phyloP scores from a whole-genome alignment of 2,113 vertebrate species.

The Psittacara wagleri region DNA sequence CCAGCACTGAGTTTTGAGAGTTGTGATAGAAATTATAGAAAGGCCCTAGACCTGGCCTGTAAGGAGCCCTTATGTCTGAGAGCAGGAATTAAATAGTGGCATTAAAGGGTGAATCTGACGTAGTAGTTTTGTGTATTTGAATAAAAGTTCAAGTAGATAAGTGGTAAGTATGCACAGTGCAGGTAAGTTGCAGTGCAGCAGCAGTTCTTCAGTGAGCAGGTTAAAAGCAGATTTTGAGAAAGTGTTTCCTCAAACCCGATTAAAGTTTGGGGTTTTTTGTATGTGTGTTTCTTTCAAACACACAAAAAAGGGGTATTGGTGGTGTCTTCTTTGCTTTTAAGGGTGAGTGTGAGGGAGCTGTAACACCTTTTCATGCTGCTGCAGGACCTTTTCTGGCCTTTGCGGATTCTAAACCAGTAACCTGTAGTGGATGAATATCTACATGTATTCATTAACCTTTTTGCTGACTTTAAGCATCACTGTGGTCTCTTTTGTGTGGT shows the following conservation, averaged over 20 bases:
- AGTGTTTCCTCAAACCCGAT: neutral
- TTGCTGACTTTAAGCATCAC: neutral
- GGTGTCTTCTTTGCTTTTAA: neutral
- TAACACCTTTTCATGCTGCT: neutral
- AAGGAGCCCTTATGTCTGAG: neutral
- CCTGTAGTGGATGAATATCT: neutral
- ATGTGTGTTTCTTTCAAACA: neutral
- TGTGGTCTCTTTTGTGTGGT: neutral
- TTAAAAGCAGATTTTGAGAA: neutral
- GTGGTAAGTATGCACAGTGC: neutral
- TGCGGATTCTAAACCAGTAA: neutral
- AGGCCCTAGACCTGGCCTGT: neutral
- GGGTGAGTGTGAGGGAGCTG: neutral
- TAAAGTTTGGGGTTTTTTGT: neutral
- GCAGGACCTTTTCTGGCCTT: neutral
- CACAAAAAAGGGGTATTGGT: fast-evolving
- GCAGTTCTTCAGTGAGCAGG: neutral
- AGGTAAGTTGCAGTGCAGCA: neutral
- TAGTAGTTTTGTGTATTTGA: neutral
- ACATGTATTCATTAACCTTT: neutral
- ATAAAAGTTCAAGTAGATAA: neutral
- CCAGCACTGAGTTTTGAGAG: neutral
- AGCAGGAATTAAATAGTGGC: neutral
- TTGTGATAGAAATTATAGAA: neutral
- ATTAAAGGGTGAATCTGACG: neutral